A percentile compares a stretch with the other conserved stretches of the same genome.
Evolutionary conservation across 2,797 vertebrate genomes (phyloP).

Genomic region (Distichodus sexfasciatus): DNA sequence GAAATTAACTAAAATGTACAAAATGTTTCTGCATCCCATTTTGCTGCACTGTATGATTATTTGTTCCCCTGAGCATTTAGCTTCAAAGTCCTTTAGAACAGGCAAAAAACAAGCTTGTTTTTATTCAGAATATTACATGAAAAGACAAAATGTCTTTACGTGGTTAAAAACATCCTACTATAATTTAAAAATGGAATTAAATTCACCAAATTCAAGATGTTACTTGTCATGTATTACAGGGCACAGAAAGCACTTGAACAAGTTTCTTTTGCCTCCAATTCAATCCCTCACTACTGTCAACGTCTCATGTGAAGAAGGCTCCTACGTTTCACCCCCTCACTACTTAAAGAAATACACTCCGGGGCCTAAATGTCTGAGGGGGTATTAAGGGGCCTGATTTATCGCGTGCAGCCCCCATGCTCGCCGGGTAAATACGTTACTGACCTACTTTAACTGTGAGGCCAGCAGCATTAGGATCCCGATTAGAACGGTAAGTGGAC

Average conservation of each 20-base stretch:
- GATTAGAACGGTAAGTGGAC: not conserved
- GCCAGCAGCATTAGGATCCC: not conserved
- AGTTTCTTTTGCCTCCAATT: not conserved
- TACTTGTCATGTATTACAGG: too few relatives aligned
- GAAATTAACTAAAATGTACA: too few relatives aligned
- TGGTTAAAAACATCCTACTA: too few relatives aligned
- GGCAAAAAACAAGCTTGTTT: too few relatives aligned
- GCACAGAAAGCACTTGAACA: not conserved
- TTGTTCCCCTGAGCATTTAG: too few relatives aligned
- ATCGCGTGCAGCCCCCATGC: not conserved
- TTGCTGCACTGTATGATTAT: too few relatives aligned
- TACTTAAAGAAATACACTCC: not conserved
- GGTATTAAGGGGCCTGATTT: not conserved
- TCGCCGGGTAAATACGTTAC: not conserved
- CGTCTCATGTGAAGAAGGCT: not conserved
- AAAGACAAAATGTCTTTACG: too few relatives aligned
- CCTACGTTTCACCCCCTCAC: not conserved
- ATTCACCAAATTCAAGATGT: too few relatives aligned
- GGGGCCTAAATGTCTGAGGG: constrained; percentile 8
- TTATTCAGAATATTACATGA: too few relatives aligned
- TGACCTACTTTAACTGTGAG: constrained; percentile 12
- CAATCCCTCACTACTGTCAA: not conserved
- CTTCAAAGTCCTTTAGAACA: too few relatives aligned
- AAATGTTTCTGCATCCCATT: too few relatives aligned
- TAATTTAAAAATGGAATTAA: too few relatives aligned